A percentile compares a stretch with the other conserved stretches of the same genome.
phyloP scores from a whole-genome alignment of 2,113 vertebrate genomes.

The Cynopterus brachyotis region DNA sequence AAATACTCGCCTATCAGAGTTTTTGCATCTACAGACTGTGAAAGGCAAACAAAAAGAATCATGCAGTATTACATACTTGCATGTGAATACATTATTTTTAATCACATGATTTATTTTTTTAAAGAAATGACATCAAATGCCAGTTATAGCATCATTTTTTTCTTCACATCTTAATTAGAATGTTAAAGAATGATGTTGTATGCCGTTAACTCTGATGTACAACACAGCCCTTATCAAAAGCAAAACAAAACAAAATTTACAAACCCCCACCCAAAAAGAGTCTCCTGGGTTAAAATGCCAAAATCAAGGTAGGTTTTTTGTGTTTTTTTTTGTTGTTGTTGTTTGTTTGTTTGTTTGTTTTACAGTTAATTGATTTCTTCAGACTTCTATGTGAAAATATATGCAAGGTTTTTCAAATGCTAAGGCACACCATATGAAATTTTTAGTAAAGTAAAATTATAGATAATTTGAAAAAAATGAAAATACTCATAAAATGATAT shows the following conservation, averaged over 20 bases:
- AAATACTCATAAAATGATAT: background rate
- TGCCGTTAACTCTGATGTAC: background rate
- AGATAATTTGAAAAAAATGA: background rate
- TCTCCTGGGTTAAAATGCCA: background rate
- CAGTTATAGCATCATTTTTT: background rate
- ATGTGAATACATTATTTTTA: background rate
- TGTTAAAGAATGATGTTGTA: background rate
- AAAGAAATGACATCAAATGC: background rate
- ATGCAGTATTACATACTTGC: background rate
- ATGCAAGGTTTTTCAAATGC: background rate
- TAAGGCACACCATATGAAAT: background rate
- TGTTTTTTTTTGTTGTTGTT: no score
- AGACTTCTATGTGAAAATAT: background rate
- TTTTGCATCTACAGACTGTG: conserved; percentile 19
- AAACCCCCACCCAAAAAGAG: background rate
- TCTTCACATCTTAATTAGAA: conserved; percentile 30
- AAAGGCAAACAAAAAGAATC: conserved; percentile 8
- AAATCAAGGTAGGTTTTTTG: background rate
- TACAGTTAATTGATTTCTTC: background rate
- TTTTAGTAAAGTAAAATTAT: background rate
- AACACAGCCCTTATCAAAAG: background rate
- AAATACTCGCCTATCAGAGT: background rate
- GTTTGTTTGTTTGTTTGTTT: no score
- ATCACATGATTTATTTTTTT: background rate
- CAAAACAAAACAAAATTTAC: background rate